Evolutionary conservation across 2,113 vertebrate species (phyloP), one percentile per base, ranked within the genome.

Genomic region (Gulo gulo): DNA sequence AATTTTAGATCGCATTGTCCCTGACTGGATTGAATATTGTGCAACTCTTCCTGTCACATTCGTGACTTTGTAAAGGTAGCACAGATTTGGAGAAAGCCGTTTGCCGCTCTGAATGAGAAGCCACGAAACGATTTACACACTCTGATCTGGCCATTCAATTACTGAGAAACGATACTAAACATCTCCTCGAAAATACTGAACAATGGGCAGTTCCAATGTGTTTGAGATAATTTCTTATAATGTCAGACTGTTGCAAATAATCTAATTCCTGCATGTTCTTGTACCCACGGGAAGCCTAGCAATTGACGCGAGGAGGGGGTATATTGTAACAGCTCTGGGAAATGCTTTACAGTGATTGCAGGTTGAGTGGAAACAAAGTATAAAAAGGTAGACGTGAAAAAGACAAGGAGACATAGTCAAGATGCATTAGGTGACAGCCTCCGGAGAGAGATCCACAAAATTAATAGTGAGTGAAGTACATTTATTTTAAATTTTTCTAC

Each of bases 201-300:
- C 26, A 50, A 24, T 13, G 20, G 13, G 67, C 5, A 67, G 31
- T 57, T n/a, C 15, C 29, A 47, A 61, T 4, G 31, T 61, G 29
- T 65, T n/a, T 2, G 24, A 13, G 4, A 8, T 11, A 13, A 11
- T 42, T 63, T 42, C 20, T 55, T 10, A n/a, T 7, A 26, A 15
- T n/a, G 45, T 29, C n/a, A 7, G 12, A n/a, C 12, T 29, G 34
- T 6, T 76, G 31, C 67, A 61, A 84, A 74, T 29, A 34, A 6
- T n/a, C 47, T 57, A n/a, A 84, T 67, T n/a, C 21, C 42, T 15
- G 4, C n/a, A 21, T 23, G 16, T 24, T 78, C 36, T 57, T 21
- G 2, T 6, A 31, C 55, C 3, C 31, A 65, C 6, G 3, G 4
- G 23, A 0, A 7, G 18, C 45, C 2, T 55, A 29, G 26, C 0